Conservation (phyloP, 2,797 vertebrate species). For the Saxicola maurus region DNA sequence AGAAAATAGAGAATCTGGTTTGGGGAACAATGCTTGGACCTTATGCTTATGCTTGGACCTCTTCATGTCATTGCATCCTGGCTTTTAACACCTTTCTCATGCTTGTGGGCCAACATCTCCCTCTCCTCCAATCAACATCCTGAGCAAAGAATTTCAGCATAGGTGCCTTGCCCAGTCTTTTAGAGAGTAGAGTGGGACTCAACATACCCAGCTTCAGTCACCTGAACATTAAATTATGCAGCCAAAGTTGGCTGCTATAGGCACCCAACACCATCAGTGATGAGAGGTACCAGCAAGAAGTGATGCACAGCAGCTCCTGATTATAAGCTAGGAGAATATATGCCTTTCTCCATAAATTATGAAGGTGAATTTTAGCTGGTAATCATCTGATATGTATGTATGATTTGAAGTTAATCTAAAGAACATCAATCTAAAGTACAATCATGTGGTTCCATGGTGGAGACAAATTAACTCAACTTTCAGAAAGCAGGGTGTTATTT, state of each 20-base stretch:
- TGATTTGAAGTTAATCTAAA: neutral
- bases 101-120: neutral
- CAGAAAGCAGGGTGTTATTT: neutral
- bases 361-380: neutral
- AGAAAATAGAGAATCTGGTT: neutral
- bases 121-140: neutral
- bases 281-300: neutral
- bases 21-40: neutral
- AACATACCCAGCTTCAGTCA: neutral
- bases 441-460: accelerated
- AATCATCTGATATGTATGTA: neutral
- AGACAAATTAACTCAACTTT: neutral
- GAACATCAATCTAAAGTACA: neutral
- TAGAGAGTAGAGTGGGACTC: neutral
- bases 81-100: neutral
- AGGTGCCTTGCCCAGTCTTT: neutral
- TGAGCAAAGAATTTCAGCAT: neutral
- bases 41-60: neutral
- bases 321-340: neutral
- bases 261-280: accelerated
- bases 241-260: neutral
- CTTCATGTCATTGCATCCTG: neutral
- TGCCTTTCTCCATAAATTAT: neutral
- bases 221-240: neutral
- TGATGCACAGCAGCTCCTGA: neutral